A percentile compares a stretch with the other conserved stretches of the same genome.
Conservation (phyloP, 2,888 invertebrate genomes). For the Automeris io region DNA sequence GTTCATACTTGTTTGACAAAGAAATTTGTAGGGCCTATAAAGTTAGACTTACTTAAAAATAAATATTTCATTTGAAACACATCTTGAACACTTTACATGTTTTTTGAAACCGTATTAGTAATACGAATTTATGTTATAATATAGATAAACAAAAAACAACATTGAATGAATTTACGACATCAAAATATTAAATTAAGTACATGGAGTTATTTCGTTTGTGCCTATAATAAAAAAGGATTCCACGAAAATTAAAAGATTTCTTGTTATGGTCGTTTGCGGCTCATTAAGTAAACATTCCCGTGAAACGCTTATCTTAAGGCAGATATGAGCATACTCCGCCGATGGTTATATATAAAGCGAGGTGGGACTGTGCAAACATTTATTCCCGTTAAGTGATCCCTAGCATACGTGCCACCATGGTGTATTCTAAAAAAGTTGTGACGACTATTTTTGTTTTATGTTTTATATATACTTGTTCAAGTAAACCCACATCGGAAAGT, state of each 20-base stretch:
- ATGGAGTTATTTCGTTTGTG: constrained; percentile 18
- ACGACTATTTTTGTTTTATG: constrained; percentile 33
- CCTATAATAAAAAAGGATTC: constrained; percentile 17
- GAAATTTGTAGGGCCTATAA: too few species aligned
- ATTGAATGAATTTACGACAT: background rate
- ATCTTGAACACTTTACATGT: too few species aligned
- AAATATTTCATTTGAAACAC: too few species aligned
- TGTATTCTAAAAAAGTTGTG: constrained; percentile 33
- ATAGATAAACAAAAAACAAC: background rate
- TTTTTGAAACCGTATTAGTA: too few species aligned
- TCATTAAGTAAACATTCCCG: constrained; percentile 73
- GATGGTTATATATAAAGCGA: constrained; percentile 47
- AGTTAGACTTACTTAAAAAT: too few species aligned
- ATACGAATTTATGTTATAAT: too few species aligned
- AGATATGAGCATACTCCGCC: constrained; percentile 52
- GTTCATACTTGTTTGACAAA: too few species aligned
- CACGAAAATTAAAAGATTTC: constrained; percentile 42
- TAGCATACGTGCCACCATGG: constrained; percentile 32
- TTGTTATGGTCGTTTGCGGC: constrained; percentile 42
- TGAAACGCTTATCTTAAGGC: constrained; percentile 49
- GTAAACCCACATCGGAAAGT: constrained; percentile 50
- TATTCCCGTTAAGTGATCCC: constrained; percentile 37
- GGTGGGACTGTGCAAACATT: constrained; percentile 48
- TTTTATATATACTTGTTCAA: constrained; percentile 33
- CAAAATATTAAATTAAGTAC: constrained; percentile 8